phyloP scores from a whole-genome alignment of 2,888 invertebrate genomes.

The Leptinotarsa rubiginosa region DNA sequence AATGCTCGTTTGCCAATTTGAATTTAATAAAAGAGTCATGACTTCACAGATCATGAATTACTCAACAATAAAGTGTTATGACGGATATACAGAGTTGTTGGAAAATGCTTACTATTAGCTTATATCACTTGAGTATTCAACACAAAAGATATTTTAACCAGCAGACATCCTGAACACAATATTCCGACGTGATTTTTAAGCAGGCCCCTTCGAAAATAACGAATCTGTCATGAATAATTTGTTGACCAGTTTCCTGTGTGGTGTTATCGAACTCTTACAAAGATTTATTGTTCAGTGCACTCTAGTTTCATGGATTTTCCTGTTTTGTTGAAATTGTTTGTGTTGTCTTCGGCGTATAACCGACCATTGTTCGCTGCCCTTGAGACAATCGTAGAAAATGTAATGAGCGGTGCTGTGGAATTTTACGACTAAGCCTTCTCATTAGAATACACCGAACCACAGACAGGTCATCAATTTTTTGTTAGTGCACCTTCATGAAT shows the following conservation, averaged over 20 bases:
- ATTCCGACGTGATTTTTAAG: neutral
- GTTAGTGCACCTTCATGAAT: slow-evolving; percentile 2
- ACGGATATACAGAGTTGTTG: neutral
- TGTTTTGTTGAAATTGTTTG: slow-evolving; percentile 7
- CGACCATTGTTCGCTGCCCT: slow-evolving; percentile 12
- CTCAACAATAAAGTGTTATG: no score
- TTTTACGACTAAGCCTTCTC: slow-evolving; percentile 10
- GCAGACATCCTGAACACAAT: neutral
- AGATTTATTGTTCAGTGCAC: neutral
- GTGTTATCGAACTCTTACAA: slow-evolving; percentile 11
- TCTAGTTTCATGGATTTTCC: slow-evolving; percentile 10
- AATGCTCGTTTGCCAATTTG: neutral
- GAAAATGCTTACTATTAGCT: neutral
- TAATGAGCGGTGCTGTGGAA: slow-evolving; percentile 11
- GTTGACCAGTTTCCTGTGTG: slow-evolving; percentile 14
- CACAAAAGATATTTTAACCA: neutral
- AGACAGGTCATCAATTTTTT: neutral
- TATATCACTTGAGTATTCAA: neutral
- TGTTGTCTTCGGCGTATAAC: slow-evolving; percentile 7
- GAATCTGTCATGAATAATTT: slow-evolving; percentile 10
- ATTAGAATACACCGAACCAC: slow-evolving; percentile 1
- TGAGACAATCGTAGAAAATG: slow-evolving; percentile 19
- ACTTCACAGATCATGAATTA: neutral
- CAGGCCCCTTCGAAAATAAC: neutral
- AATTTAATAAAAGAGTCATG: neutral